Evolutionary conservation across 2,113 vertebrate species (phyloP).

Genomic region (Gallinago undulata): DNA sequence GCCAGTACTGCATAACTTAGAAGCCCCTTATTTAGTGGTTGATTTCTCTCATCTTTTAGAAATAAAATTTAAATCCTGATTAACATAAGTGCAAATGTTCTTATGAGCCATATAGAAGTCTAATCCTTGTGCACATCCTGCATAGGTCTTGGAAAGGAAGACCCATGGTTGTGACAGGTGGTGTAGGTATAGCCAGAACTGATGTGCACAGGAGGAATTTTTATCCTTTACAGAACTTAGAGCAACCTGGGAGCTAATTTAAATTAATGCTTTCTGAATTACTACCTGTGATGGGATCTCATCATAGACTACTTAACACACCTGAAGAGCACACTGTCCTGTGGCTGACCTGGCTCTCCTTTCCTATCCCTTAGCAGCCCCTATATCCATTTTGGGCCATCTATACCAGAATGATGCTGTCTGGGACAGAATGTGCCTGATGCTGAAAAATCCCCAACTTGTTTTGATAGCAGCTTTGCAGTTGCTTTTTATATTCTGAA

Average conservation of each 20-base stretch:
- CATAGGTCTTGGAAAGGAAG: background rate
- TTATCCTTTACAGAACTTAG: background rate
- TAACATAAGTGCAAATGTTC: accelerated
- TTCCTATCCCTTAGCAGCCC: background rate
- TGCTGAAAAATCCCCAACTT: background rate
- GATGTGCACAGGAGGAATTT: background rate
- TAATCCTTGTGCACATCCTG: background rate
- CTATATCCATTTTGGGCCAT: background rate
- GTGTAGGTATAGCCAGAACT: background rate
- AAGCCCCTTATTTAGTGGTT: background rate
- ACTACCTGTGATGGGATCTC: background rate
- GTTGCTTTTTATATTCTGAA: background rate
- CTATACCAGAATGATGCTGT: background rate
- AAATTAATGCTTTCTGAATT: background rate
- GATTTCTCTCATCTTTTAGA: background rate
- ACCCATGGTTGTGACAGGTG: background rate
- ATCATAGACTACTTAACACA: background rate
- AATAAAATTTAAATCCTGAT: background rate
- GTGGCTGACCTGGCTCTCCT: background rate
- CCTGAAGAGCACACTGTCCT: background rate
- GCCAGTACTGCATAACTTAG: background rate
- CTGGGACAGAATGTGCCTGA: background rate
- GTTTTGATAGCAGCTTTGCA: background rate
- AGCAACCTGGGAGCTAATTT: background rate
- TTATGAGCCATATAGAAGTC: background rate